Base-by-base conservation (phyloP, 2,797 vertebrate genomes). In the Naso thynnoides region DNA sequence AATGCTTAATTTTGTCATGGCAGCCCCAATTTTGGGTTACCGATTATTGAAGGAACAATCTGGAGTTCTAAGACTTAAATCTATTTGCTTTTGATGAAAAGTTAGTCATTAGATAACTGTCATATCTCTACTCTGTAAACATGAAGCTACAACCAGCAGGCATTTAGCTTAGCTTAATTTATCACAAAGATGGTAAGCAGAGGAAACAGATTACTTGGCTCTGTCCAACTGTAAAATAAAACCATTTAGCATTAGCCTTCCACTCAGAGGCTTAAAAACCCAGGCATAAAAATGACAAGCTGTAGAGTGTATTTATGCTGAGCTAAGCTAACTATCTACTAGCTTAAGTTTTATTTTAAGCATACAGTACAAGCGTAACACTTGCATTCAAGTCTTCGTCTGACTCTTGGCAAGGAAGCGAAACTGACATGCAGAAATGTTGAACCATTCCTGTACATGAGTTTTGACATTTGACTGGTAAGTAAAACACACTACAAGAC, bases 61-160 rank as follows among this genome's bases (percentile, higher is more conserved):
- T n/a, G 23, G 23, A n/a, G 55, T 48, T 26, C 19, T 19, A 5
- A 16, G 57, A 36, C 48, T 60, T 23, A 29, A 9, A 36, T 14
- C 45, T 18, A 31, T 16, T 26, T 8, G 11, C 8, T 18, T 24
- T 58, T 44, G 24, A 23, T 18, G 1, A 38, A 4, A 5, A 41
- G 48, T 31, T 6, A 64, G 45, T 58, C 13, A 19, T 45, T 52
- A 15, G 1, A 38, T 21, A 48, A 31, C 24, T 39, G 18, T n/a
- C n/a, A n/a, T n/a, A n/a, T n/a, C n/a, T n/a, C n/a, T n/a, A n/a
- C 9, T 36, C 14, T 4, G 16, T 38, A 50, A 64, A 16, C 26
- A 33, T 11, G 23, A 76, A 41, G 41, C 41, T 39, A n/a, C n/a
- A n/a, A n/a, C n/a, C n/a, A 61, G 42, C 14, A 23, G 33, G 23